Conservation (phyloP, 23 tunicate genomes). For the Halocynthia roretzi region DNA sequence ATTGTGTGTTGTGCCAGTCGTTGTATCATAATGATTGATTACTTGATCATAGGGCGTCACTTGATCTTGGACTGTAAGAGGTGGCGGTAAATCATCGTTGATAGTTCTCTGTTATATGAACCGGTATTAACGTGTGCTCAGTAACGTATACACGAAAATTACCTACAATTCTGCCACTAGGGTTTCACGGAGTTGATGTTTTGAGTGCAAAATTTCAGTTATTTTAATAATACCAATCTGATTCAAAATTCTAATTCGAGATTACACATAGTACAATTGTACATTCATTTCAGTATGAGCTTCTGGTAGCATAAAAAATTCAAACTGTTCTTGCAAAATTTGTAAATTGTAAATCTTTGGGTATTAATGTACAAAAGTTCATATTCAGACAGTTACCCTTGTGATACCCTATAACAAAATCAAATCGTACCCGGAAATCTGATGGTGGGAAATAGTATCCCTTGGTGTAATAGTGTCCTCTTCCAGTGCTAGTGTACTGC, state of each 20-base stretch:
- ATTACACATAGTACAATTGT: too few species aligned
- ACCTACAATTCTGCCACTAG: neutral
- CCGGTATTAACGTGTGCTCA: too few species aligned
- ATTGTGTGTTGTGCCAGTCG: constrained; percentile 83
- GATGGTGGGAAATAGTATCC: constrained; percentile 95
- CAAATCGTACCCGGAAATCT: constrained; percentile 47
- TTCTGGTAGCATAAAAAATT: too few species aligned
- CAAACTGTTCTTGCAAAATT: too few species aligned
- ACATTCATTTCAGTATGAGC: too few species aligned
- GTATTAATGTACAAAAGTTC: too few species aligned
- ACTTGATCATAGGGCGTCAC: constrained; percentile 59
- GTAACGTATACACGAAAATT: neutral
- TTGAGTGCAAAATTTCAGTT: too few species aligned
- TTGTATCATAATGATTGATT: constrained; percentile 66
- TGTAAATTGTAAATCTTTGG: too few species aligned
- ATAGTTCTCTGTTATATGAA: constrained; percentile 38
- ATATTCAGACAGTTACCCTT: too few species aligned
- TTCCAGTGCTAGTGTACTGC: constrained; percentile 72
- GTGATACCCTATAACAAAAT: too few species aligned
- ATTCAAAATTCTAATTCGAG: too few species aligned
- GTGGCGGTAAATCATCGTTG: constrained; percentile 72
- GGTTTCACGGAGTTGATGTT: neutral
- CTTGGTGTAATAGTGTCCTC: constrained; percentile 71
- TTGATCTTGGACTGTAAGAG: constrained; percentile 48
- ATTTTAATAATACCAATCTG: too few species aligned